Conservation (phyloP, 2,888 invertebrate genomes). For the Dastarcus helophoroides region DNA sequence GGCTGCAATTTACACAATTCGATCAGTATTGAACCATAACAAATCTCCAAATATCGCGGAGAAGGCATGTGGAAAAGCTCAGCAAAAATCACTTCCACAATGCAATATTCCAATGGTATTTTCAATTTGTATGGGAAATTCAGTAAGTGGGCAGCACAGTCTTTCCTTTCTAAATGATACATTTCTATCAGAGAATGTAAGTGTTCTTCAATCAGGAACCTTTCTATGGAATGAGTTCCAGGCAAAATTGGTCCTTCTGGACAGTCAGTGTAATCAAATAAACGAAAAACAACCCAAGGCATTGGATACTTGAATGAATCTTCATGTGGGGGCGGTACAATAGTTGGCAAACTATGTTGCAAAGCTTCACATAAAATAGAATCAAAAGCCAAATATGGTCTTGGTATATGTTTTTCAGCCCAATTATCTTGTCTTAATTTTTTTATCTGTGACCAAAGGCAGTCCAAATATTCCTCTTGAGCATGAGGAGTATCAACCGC, state of each 20-base stretch:
- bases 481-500: slow-evolving; percentile 88
- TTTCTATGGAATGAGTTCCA: slow-evolving; percentile 92
- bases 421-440: slow-evolving; percentile 90
- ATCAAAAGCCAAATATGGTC: slow-evolving; percentile 94
- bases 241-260: slow-evolving; percentile 87
- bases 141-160: slow-evolving; percentile 85
- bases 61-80: slow-evolving; percentile 89
- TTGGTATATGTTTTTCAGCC: slow-evolving; percentile 91
- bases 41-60: slow-evolving; percentile 80
- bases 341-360: slow-evolving; percentile 86
- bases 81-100: slow-evolving; percentile 92
- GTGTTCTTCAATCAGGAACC: slow-evolving; percentile 96
- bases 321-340: slow-evolving; percentile 88
- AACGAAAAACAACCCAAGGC: slow-evolving; percentile 87
- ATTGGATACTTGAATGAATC: slow-evolving; percentile 84
- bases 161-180: slow-evolving; percentile 80
- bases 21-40: slow-evolving; percentile 89
- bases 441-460: slow-evolving; percentile 88
- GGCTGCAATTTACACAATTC: slow-evolving; percentile 96
- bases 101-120: slow-evolving; percentile 94
- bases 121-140: slow-evolving; percentile 88
- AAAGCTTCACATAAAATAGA: slow-evolving; percentile 89
- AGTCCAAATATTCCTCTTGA: slow-evolving; percentile 94
- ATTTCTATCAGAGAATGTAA: slow-evolving; percentile 86
- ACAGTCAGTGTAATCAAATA: slow-evolving; percentile 99